Conservation (phyloP, 2,113 vertebrate species). For the Struthidea cinerea region DNA sequence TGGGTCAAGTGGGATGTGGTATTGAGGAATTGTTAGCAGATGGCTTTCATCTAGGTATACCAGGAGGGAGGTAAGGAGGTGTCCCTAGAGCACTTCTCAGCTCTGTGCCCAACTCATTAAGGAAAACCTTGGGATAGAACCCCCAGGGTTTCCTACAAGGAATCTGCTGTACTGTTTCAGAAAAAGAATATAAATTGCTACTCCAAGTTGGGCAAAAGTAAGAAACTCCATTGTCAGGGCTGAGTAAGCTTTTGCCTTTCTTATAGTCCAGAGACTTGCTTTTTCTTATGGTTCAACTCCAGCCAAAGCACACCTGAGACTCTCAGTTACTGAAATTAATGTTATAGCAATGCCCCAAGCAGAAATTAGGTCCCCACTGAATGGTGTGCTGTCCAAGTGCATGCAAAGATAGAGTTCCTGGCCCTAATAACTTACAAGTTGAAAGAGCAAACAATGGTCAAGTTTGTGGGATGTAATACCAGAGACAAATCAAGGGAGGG, state of each 20-base stretch:
- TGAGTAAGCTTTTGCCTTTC: background rate
- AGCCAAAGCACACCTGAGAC: conserved; percentile 38
- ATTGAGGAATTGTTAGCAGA: background rate
- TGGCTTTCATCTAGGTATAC: background rate
- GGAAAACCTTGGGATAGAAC: background rate
- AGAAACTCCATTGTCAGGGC: background rate
- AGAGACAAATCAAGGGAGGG: background rate
- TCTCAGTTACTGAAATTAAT: conserved; percentile 11
- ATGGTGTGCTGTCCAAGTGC: background rate
- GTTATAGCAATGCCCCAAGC: background rate
- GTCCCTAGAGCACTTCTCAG: background rate
- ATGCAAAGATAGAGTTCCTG: background rate
- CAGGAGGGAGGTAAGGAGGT: background rate
- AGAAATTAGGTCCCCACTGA: conserved; percentile 25
- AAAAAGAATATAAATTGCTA: background rate
- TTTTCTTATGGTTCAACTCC: conserved; percentile 3
- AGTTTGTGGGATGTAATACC: background rate
- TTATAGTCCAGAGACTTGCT: background rate
- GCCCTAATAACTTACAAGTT: background rate
- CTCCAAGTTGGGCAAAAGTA: background rate
- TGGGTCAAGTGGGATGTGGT: background rate
- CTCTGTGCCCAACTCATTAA: background rate
- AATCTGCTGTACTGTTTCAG: background rate
- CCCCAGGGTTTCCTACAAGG: background rate
- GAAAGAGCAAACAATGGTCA: conserved; percentile 26